Conservation (phyloP, 2,797 vertebrate species). For the Enteromius argenteus region DNA sequence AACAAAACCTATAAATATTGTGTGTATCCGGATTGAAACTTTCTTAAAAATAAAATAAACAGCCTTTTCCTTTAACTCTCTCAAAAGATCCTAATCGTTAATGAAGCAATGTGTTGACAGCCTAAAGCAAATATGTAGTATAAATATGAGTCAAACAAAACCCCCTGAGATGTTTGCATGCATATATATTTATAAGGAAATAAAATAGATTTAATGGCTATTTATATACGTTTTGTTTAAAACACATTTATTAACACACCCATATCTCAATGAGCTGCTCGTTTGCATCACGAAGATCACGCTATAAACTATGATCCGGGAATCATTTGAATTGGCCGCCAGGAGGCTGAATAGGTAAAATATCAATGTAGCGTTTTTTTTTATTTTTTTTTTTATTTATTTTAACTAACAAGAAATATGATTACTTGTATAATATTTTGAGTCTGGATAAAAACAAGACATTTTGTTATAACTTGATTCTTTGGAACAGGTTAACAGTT, state of each 20-base stretch:
- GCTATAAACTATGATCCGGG: neutral
- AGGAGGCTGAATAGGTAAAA: conserved; percentile 15
- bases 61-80: too few species aligned
- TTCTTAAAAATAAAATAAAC: neutral
- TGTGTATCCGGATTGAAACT: neutral
- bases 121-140: neutral
- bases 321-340: neutral
- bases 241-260: too few species aligned
- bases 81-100: neutral
- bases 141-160: neutral
- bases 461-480: neutral
- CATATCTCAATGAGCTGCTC: neutral
- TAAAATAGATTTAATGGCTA: too few species aligned
- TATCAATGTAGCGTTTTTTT: neutral
- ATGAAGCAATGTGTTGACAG: neutral
- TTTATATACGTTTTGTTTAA: too few species aligned
- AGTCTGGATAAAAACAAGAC: neutral
- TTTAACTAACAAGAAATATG: neutral
- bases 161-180: neutral
- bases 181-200: too few species aligned
- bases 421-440: neutral
- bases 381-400: too few species aligned
- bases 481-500: neutral
- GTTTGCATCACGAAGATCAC: neutral
- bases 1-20: neutral